A percentile compares a stretch with the other conserved stretches of the same genome.
Evolutionary conservation across 53 echinoderm and acorn worm genomes (phyloP).

Genomic region (Actinopyga echinites): DNA sequence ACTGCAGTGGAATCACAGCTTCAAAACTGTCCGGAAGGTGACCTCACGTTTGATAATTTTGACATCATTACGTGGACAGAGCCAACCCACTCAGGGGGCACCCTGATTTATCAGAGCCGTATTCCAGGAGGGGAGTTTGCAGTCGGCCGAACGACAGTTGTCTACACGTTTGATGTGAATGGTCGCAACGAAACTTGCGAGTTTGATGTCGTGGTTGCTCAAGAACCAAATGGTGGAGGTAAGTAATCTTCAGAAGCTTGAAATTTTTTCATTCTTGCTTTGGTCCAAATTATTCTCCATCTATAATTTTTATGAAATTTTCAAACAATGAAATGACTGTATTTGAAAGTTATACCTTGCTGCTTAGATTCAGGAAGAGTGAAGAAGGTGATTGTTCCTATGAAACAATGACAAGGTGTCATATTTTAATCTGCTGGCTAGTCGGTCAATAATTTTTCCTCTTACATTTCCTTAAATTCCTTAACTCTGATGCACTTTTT

Average conservation of each 20-base stretch:
- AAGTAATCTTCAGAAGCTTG: neutral
- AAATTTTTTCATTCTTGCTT: neutral
- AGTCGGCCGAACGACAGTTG: neutral
- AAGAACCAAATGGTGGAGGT: neutral
- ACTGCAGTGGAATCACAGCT: neutral
- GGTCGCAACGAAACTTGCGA: neutral
- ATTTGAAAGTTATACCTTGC: too few species aligned
- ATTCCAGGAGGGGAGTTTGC: neutral
- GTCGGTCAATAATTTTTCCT: too few species aligned
- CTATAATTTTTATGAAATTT: too few species aligned
- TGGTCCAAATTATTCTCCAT: too few species aligned
- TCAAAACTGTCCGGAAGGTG: slow-evolving; percentile 11
- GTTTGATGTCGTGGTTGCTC: neutral
- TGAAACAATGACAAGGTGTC: too few species aligned
- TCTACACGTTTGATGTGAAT: slow-evolving; percentile 9
- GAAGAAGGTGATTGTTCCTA: too few species aligned
- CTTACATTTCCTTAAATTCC: too few species aligned
- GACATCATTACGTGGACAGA: neutral
- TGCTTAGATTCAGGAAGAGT: too few species aligned
- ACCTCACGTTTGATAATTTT: neutral
- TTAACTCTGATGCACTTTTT: too few species aligned
- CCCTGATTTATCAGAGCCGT: slow-evolving; percentile 10
- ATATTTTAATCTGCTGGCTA: too few species aligned
- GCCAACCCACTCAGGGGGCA: neutral
- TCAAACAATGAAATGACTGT: too few species aligned